Evolutionary conservation across 2,113 vertebrate species (phyloP).

Genomic region (Apus apus): DNA sequence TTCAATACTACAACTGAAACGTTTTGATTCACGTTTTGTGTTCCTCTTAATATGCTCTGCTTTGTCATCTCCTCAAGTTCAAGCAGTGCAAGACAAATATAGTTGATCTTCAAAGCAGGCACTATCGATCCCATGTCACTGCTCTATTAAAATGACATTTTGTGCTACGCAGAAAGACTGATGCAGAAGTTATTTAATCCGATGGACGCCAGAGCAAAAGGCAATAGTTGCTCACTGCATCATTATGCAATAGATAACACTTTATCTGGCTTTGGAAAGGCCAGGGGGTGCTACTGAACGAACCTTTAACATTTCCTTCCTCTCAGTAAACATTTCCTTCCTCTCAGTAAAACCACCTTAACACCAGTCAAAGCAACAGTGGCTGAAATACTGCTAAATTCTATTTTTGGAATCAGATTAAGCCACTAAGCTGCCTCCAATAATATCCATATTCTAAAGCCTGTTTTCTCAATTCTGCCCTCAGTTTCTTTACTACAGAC

Average conservation of each 20-base stretch:
- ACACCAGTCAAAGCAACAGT: not conserved
- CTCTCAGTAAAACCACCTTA: not conserved
- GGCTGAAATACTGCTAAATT: not conserved
- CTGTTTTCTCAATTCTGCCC: not conserved
- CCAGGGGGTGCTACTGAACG: not conserved
- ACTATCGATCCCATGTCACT: slow-evolving; percentile 15
- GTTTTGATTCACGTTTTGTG: not conserved
- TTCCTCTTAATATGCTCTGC: not conserved
- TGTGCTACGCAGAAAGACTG: not conserved
- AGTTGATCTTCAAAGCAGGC: slow-evolving; percentile 22
- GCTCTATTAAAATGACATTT: slow-evolving; percentile 53
- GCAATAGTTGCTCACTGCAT: not conserved
- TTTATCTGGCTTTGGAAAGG: slow-evolving; percentile 17
- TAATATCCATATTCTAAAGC: not conserved
- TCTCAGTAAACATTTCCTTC: not conserved
- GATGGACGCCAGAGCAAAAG: not conserved
- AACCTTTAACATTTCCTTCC: not conserved
- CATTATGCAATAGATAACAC: not conserved
- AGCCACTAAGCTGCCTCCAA: not conserved
- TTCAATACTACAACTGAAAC: not conserved
- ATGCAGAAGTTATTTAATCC: slow-evolving; percentile 34
- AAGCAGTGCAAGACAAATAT: not conserved
- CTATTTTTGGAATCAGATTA: not conserved
- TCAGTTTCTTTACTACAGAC: not conserved
- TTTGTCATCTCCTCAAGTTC: not conserved